A percentile compares a stretch with the other conserved stretches of the same genome.
Conservation (phyloP, 2,888 invertebrate species). For the Aphidius colemani region DNA sequence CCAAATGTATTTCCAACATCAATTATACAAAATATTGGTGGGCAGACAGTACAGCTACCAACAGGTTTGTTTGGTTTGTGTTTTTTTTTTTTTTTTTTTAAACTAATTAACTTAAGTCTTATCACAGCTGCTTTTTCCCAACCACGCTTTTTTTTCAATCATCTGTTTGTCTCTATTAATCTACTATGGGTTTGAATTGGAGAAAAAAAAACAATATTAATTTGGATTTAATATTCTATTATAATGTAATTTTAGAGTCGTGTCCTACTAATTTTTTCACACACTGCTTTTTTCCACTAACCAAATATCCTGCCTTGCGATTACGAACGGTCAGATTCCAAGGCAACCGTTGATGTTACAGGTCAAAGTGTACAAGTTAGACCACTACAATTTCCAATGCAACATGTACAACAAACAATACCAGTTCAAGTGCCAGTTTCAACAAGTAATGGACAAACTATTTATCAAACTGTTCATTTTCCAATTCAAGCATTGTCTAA, state of each 20-base stretch:
- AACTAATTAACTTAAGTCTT: neutral
- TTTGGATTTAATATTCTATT: neutral
- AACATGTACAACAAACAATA: conserved; percentile 73
- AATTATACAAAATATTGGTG: conserved; percentile 72
- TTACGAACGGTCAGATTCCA: conserved; percentile 43
- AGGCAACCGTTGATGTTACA: conserved; percentile 50
- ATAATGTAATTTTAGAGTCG: conserved; percentile 1
- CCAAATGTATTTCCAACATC: conserved; percentile 72
- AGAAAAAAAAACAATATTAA: too few species aligned
- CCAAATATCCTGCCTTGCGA: conserved; percentile 26
- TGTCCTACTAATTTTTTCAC: conserved; percentile 7
- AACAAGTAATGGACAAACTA: conserved; percentile 83
- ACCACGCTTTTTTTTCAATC: neutral
- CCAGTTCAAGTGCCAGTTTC: conserved; percentile 91
- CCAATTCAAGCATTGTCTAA: conserved; percentile 80
- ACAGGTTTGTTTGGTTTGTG: conserved; percentile 57
- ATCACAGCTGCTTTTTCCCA: neutral
- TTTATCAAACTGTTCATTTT: conserved; percentile 93
- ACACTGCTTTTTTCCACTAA: conserved; percentile 36
- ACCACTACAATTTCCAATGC: conserved; percentile 72
- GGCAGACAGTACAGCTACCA: conserved; percentile 72
- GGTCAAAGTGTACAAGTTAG: conserved; percentile 76
- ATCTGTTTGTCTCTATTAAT: neutral
- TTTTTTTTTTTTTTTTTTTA: conserved; percentile 1
- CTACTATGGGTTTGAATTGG: too few species aligned